A percentile compares a stretch with the other conserved stretches of the same genome.
Evolutionary conservation across 2,113 vertebrate genomes (phyloP).

Genomic region (Neolamprologus toae): DNA sequence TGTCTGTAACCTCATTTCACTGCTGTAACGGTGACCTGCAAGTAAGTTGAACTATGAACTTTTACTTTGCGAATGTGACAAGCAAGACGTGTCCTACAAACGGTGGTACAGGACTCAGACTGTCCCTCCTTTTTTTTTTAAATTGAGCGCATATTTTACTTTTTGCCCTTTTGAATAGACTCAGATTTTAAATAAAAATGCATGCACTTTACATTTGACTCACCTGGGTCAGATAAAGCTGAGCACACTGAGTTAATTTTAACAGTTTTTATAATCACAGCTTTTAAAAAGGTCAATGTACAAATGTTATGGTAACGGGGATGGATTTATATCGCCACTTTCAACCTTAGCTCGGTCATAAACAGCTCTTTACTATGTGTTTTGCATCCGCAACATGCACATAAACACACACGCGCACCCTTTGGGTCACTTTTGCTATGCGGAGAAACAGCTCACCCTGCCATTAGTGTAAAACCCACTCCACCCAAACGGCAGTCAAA

Average conservation of each 20-base stretch:
- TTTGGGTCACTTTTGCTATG: not conserved
- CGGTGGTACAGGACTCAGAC: not conserved
- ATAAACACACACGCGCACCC: not conserved
- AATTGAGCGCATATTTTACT: not conserved
- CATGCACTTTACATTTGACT: not conserved
- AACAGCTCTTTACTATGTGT: not conserved
- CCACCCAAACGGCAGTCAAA: not conserved
- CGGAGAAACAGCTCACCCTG: accelerated
- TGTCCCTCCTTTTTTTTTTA: accelerated
- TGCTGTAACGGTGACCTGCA: not conserved
- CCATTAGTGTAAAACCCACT: not conserved
- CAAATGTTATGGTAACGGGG: not conserved
- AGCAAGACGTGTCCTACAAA: not conserved
- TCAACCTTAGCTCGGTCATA: not conserved
- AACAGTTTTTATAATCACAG: not conserved
- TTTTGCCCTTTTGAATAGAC: not conserved
- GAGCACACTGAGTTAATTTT: not conserved
- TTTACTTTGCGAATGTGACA: not conserved
- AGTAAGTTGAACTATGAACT: not conserved
- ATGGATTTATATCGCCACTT: not conserved
- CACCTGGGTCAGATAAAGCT: not conserved
- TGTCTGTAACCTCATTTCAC: not conserved
- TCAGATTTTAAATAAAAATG: not conserved
- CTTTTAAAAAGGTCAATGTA: not conserved
- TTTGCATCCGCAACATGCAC: not conserved